Conservation (phyloP, 2,888 invertebrate species). For the Empis stercorea region DNA sequence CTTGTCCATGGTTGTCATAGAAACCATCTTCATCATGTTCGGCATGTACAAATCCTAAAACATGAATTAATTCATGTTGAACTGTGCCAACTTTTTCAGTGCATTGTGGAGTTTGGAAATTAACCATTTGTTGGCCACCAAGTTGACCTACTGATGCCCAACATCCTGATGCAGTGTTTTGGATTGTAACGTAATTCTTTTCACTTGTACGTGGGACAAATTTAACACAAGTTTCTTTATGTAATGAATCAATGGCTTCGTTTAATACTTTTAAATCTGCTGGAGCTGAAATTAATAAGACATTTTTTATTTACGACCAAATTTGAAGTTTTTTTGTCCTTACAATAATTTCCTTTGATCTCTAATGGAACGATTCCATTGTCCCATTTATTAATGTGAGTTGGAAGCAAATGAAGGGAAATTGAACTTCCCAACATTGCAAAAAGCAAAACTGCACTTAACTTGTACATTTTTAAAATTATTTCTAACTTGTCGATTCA, state of each 20-base stretch:
- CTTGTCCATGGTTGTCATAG: no score
- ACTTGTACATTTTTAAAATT: no score
- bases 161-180: constrained; percentile 51
- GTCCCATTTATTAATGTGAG: no score
- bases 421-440: no score
- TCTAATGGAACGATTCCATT: no score
- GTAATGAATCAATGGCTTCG: constrained; percentile 53
- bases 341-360: no score
- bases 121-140: constrained; percentile 30
- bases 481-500: no score
- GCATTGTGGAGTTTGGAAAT: constrained; percentile 32
- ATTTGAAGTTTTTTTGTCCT: no score
- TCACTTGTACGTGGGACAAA: constrained; percentile 45
- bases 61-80: constrained; percentile 61
- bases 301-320: no score
- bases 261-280: constrained; percentile 5
- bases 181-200: constrained; percentile 49
- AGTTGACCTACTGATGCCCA: constrained; percentile 61
- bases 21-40: no score
- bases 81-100: constrained; percentile 56
- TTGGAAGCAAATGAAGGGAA: no score
- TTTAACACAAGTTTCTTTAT: constrained; percentile 53
- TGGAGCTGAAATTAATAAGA: background rate
- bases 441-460: no score
- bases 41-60: constrained; percentile 56